These are phyloP conservation scores for Amniataba percoides DNA, from an alignment of 2,797 vertebrate species.

Conservation along the genomic window DNA sequence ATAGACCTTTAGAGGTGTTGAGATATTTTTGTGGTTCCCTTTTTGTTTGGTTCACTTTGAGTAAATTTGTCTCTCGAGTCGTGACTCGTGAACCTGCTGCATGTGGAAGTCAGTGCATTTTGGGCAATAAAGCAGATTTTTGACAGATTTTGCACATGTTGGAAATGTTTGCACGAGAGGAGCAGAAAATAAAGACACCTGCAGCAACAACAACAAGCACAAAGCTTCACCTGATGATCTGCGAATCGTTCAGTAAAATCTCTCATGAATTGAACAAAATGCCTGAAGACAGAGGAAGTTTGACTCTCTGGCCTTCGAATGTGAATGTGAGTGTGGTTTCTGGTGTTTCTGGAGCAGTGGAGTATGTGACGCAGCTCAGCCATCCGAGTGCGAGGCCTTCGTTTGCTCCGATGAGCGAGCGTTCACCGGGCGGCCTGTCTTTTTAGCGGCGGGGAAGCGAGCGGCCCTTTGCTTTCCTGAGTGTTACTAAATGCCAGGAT, in stretches of 20 bases:
- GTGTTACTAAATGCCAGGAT: conserved; percentile 76
- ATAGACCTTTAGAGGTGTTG: neutral
- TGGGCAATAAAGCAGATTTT: neutral
- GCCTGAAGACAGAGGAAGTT: neutral
- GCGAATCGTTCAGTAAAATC: neutral
- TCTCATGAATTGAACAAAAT: neutral
- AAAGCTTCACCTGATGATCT: conserved; percentile 11
- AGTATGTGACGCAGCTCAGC: conserved; percentile 47
- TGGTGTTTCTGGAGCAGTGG: conserved; percentile 7
- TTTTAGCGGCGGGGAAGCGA: conserved; percentile 52
- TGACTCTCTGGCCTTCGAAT: neutral
- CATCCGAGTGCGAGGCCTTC: conserved; percentile 28
- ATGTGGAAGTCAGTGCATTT: neutral
- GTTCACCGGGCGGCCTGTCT: conserved; percentile 38
- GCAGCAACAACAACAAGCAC: neutral
- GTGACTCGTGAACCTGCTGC: neutral
- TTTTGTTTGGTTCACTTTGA: too few relatives aligned
- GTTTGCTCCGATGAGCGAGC: conserved; percentile 34
- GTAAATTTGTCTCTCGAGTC: too few relatives aligned
- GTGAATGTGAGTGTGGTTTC: neutral
- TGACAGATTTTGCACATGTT: neutral
- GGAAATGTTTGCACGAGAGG: neutral
- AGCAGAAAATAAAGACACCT: neutral
- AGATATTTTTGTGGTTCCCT: neutral
- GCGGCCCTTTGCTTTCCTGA: conserved; percentile 66